Base-by-base conservation (phyloP, 1,140 invertebrate genomes). In the Zaprionus inermis region DNA sequence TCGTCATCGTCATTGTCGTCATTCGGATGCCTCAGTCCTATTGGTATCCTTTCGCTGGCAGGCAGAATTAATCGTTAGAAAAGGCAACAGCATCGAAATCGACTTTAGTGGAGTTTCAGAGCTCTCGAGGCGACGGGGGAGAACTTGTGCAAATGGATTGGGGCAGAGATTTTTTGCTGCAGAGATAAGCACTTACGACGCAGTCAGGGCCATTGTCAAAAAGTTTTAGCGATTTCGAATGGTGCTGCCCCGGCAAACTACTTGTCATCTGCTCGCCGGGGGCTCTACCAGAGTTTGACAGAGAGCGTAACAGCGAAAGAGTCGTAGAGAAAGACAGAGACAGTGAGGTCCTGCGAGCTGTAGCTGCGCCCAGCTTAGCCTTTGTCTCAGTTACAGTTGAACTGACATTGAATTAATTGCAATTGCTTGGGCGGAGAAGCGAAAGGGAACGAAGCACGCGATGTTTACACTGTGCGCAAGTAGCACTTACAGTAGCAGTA, bases 331-430 rank as follows among this genome's bases (percentile, higher is more conserved):
- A 4, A 44, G 57, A 16, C 16, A 16, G 9, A 14, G 46, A 10
- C 14, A 14, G 34, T n/a, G 4, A 12, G 32, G 20, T 58, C 56
- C 55, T 59, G 30, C 20, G 32, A 68, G 34, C 41, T 52, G 46
- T 59, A 66, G 58, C 56, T 71, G 52, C 54, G 30, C 41, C 58
- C 54, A 68, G 76, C 66, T 75, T 78, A 71, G 72, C 61, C 72
- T 71, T 78, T 78, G 76, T 76, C 76, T 71, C 67, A 57, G 76
- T 74, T 66, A 78, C 76, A 71, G 72, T 76, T 78, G 55, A 78
- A 75, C 72, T 76, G 76, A 75, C 76, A 78, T 71, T 78, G 72
- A 78, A 78, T 78, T 75, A 78, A 78, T 78, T 75, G 76, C 76
- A 71, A 71, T 71, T 75, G 59, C 65, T 54, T 57, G 32, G 32